phyloP scores from a whole-genome alignment of 2,888 invertebrate genomes.

The Acronicta psi region DNA sequence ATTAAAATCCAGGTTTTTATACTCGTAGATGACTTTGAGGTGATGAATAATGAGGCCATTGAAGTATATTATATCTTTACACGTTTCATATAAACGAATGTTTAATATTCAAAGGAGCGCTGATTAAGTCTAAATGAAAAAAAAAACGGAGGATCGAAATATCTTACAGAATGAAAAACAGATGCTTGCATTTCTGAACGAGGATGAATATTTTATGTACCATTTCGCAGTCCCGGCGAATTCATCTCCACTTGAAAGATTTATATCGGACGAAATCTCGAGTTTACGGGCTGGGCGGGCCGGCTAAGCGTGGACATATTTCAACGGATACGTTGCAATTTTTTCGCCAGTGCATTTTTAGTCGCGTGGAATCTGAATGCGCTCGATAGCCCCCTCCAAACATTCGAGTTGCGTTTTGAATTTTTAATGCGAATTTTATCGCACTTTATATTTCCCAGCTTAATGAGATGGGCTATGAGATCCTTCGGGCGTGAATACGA shows the following conservation, averaged over 20 bases:
- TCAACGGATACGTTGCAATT: conserved; percentile 65
- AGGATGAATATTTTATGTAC: conserved; percentile 85
- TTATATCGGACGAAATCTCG: conserved; percentile 83
- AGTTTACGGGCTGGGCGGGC: conserved; percentile 73
- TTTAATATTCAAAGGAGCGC: conserved; percentile 5
- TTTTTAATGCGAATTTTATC: conserved; percentile 29
- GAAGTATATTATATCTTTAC: background rate
- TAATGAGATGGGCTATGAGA: conserved; percentile 24
- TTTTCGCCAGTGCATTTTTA: conserved; percentile 63
- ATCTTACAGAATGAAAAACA: conserved; percentile 75
- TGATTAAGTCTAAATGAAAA: conserved; percentile 36
- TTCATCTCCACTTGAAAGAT: conserved; percentile 86
- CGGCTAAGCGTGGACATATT: conserved; percentile 74
- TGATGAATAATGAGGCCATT: too few relatives aligned
- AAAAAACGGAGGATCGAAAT: conserved; percentile 41
- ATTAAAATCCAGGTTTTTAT: too few relatives aligned
- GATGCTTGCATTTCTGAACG: conserved; percentile 82
- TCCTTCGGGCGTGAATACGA: conserved; percentile 16
- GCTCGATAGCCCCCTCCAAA: conserved; percentile 23
- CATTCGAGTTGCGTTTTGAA: conserved; percentile 28
- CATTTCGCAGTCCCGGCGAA: conserved; percentile 82
- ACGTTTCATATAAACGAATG: background rate
- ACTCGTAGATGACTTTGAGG: too few relatives aligned
- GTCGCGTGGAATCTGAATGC: conserved; percentile 44
- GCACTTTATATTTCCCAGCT: conserved; percentile 11